Evolutionary conservation across 64 coral and sea anemone species (phyloP).

Genomic region (Stichodactyla helianthus): DNA sequence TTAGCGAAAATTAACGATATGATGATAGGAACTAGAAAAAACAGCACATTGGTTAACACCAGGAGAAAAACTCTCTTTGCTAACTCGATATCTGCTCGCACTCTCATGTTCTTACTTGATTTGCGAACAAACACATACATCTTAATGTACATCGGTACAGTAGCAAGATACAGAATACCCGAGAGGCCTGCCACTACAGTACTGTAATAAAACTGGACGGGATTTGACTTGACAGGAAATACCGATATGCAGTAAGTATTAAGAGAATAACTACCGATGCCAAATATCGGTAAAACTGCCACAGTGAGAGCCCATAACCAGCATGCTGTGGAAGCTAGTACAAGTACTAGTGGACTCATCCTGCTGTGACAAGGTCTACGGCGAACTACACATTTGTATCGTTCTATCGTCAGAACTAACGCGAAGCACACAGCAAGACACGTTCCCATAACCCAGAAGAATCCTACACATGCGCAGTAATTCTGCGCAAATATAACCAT

Average conservation of each 20-base stretch:
- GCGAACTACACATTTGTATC: slow-evolving; percentile 54
- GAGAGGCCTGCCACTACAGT: slow-evolving; percentile 18
- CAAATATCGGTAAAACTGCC: slow-evolving; percentile 42
- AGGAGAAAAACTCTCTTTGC: slow-evolving; percentile 67
- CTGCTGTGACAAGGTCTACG: slow-evolving; percentile 22
- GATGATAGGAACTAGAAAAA: slow-evolving; percentile 69
- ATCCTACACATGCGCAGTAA: slow-evolving; percentile 51
- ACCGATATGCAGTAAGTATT: slow-evolving; percentile 74
- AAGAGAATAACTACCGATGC: slow-evolving; percentile 52
- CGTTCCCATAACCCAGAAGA: slow-evolving; percentile 53
- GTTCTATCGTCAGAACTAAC: slow-evolving; percentile 53
- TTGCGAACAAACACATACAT: slow-evolving; percentile 56
- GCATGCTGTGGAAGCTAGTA: slow-evolving; percentile 17
- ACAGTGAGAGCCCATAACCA: slow-evolving; percentile 45
- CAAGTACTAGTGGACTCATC: slow-evolving; percentile 13
- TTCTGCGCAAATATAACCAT: slow-evolving; percentile 11
- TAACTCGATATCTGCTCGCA: slow-evolving; percentile 43
- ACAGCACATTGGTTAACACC: slow-evolving; percentile 59
- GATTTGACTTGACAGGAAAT: slow-evolving; percentile 34
- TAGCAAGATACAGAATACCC: slow-evolving; percentile 33
- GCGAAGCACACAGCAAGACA: neutral
- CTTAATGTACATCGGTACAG: slow-evolving; percentile 59
- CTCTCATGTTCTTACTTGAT: slow-evolving; percentile 37
- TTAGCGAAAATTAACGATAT: slow-evolving; percentile 49
- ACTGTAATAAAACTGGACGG: slow-evolving; percentile 44